These are phyloP conservation scores for Tricholauxania praeusta DNA, from an alignment of 2,888 invertebrate species.

Conservation along the genomic window DNA sequence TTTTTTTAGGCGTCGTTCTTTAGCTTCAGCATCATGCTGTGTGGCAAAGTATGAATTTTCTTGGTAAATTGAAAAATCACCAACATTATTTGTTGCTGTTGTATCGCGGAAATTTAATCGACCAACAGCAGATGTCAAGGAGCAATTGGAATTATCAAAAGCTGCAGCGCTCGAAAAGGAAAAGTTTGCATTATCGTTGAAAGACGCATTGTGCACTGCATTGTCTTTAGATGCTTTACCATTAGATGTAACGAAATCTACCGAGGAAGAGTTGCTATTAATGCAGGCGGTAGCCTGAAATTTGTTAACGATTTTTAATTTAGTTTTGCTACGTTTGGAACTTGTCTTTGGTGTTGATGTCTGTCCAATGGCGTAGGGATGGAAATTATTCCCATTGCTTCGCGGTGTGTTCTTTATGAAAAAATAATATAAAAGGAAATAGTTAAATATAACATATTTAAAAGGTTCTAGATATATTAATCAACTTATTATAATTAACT, in stretches of 20 bases:
- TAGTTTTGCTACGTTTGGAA: conserved; percentile 53
- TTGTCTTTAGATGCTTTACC: conserved; percentile 48
- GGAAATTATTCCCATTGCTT: conserved; percentile 61
- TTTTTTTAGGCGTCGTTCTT: conserved; percentile 63
- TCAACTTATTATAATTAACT: too few relatives aligned
- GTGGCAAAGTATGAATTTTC: conserved; percentile 68
- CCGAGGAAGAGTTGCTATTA: conserved; percentile 63
- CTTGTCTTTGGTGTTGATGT: conserved; percentile 64
- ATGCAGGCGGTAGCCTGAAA: conserved; percentile 54
- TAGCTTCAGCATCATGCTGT: conserved; percentile 65
- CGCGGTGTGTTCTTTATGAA: conserved; percentile 45
- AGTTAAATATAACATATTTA: too few relatives aligned
- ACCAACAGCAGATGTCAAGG: conserved; percentile 61
- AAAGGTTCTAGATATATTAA: too few relatives aligned
- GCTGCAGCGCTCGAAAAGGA: conserved; percentile 63
- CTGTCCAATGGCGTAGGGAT: conserved; percentile 61
- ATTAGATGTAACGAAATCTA: conserved; percentile 49
- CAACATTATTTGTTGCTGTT: conserved; percentile 49
- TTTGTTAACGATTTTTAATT: conserved; percentile 53
- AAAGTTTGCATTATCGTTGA: conserved; percentile 63
- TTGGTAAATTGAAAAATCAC: conserved; percentile 66
- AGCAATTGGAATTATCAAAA: conserved; percentile 63
- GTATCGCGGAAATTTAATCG: conserved; percentile 62
- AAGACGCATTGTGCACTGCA: conserved; percentile 56
- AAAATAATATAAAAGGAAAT: neutral